These are phyloP conservation scores for Penaeus indicus DNA, from an alignment of 1,140 invertebrate species.

Conservation along the genomic window DNA sequence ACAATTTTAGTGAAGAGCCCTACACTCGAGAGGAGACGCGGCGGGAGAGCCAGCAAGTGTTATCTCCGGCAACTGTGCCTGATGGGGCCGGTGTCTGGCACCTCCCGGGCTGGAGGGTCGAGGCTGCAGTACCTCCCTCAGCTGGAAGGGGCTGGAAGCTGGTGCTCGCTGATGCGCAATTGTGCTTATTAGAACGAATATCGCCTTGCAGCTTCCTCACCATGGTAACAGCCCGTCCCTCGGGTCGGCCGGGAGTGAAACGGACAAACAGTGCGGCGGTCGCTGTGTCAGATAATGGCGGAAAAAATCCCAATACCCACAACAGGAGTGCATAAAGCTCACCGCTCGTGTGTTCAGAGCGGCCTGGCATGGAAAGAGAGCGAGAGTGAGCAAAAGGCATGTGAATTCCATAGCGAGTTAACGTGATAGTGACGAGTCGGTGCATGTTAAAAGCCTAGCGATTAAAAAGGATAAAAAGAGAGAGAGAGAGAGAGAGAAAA, in stretches of 20 bases:
- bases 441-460: neutral
- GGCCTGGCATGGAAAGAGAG: too few relatives aligned
- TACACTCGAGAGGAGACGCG: neutral
- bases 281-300: too few relatives aligned
- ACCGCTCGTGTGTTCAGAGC: too few relatives aligned
- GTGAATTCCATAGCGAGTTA: neutral
- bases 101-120: neutral
- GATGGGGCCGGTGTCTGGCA: neutral
- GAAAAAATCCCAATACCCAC: too few relatives aligned
- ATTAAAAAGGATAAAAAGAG: neutral
- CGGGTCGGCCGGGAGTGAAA: neutral
- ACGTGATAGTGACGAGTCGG: conserved; percentile 15
- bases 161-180: conserved; percentile 32
- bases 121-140: conserved; percentile 20
- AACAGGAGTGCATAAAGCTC: too few relatives aligned
- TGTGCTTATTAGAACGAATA: neutral
- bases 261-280: too few relatives aligned
- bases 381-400: too few relatives aligned
- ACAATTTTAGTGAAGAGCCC: neutral
- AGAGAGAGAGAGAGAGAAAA: too few relatives aligned
- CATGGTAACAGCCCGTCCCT: neutral
- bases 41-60: neutral
- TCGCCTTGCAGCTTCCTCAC: neutral
- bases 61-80: conserved; percentile 8
- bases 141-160: conserved; percentile 38